Evolutionary conservation across 2,888 invertebrate species (phyloP).

Genomic region (Gastracanthus pulcherrimus): DNA sequence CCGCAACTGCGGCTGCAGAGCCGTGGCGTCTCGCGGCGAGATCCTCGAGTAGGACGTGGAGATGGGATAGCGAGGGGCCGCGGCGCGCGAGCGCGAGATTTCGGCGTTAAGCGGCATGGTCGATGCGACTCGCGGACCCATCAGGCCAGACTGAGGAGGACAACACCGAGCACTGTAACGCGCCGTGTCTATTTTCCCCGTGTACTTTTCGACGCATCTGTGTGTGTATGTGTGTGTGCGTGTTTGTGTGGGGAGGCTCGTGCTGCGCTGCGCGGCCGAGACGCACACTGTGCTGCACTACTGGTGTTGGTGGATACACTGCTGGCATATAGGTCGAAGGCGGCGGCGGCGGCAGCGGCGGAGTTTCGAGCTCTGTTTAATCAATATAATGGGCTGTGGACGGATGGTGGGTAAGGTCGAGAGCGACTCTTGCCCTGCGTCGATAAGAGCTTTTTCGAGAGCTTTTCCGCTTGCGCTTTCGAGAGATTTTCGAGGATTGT

Average conservation of each 20-base stretch:
- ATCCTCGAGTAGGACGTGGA: no score
- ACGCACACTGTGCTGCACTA: not conserved
- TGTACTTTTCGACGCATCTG: no score
- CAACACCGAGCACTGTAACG: no score
- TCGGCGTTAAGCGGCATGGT: not conserved
- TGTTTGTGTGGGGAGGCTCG: no score
- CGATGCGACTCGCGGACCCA: not conserved
- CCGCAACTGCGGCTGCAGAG: not conserved
- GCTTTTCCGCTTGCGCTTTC: not conserved
- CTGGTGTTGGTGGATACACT: not conserved
- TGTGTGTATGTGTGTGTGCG: no score
- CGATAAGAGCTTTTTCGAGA: constrained; percentile 13
- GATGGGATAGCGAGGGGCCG: not conserved
- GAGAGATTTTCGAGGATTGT: not conserved
- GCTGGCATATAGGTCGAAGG: not conserved
- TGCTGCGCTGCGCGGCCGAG: not conserved
- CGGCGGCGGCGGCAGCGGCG: not conserved
- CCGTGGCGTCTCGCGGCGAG: not conserved
- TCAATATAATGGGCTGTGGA: constrained; percentile 20
- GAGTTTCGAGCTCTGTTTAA: constrained; percentile 15
- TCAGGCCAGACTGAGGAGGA: constrained; percentile 35
- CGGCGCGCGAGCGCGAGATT: not conserved
- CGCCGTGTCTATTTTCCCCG: no score
- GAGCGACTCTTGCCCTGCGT: constrained; percentile 11
- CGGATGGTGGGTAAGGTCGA: constrained; percentile 28